Base-by-base conservation (phyloP, 2,888 invertebrate species). In the Incurvaria masculella region DNA sequence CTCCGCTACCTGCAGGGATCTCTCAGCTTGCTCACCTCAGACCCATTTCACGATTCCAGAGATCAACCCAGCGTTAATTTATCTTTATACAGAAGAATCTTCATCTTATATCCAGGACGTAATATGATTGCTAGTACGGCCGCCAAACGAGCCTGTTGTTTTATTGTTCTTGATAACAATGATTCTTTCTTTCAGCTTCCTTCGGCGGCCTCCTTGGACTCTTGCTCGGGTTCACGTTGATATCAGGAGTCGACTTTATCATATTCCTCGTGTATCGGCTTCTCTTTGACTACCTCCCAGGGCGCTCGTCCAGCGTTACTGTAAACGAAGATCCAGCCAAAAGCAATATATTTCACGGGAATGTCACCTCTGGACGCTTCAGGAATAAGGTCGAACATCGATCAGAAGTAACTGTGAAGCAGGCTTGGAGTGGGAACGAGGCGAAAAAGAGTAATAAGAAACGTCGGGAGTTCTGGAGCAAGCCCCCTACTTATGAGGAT, bases 161-260 rank as follows among this genome's bases (percentile, higher is more conserved):
- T n/a, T n/a, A n/a, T n/a, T n/a, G n/a, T n/a, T n/a, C n/a, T n/a
- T n/a, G n/a, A n/a, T n/a, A n/a, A n/a, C n/a, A n/a, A n/a, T n/a
- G n/a, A n/a, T n/a, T 53, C 51, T 53, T 48, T 41, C 58, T 80
- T 80, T 56, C 70, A 87, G 88, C 87, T 55, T 83, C 86, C 1
- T 87, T 87, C 56, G 88, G 88, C 0, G 88, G 88, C 16, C 72
- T 88, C 0, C 65, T 88, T 2, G 85, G 87, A 33, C 66, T 88
- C 6, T 85, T 87, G 65, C 79, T 86, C 23, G 88, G 88, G 2
- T 88, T 88, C 59, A 88, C 87, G 44, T 72, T 88, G 20, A 82
- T 88, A 53, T 83, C 87, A 1, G 83, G 81, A 2, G 81, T 87
- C 53, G 88, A 88, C 61, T 63, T 86, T 44, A 52, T 87, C 5